Evolutionary conservation across 2,113 vertebrate genomes (phyloP).

Genomic region (Chaetura pelagica): DNA sequence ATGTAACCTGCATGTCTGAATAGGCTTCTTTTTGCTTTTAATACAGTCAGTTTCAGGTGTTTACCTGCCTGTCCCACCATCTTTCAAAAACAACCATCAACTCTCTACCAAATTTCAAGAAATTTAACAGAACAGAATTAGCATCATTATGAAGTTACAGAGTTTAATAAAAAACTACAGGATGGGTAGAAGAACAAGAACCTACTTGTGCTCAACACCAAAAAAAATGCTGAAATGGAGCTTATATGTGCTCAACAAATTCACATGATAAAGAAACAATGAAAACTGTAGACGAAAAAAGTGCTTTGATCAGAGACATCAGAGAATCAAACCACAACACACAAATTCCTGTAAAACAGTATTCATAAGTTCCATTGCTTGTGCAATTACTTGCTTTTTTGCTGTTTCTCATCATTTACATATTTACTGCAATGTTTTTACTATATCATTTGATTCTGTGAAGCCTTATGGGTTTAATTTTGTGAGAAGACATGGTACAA

Average conservation of each 20-base stretch:
- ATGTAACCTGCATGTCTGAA: neutral
- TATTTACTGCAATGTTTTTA: neutral
- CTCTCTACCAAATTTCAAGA: neutral
- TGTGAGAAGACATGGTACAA: neutral
- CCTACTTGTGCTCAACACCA: accelerated
- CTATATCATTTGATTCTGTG: neutral
- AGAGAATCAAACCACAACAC: conserved; percentile 29
- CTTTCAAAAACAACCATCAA: neutral
- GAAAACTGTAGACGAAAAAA: neutral
- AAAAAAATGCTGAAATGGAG: neutral
- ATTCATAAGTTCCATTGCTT: neutral
- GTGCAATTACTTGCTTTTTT: neutral
- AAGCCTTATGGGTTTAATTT: neutral
- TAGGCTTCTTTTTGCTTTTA: neutral
- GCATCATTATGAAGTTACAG: neutral
- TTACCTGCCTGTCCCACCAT: neutral
- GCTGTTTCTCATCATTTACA: neutral
- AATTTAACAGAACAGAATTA: neutral
- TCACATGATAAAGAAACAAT: neutral
- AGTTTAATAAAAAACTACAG: neutral
- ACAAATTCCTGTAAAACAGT: neutral
- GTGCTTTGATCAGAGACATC: conserved; percentile 16
- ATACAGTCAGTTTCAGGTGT: neutral
- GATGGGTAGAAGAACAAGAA: neutral
- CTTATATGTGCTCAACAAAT: neutral